Evolutionary conservation across 2,113 vertebrate species (phyloP).

Genomic region (Spea multiplicata): DNA sequence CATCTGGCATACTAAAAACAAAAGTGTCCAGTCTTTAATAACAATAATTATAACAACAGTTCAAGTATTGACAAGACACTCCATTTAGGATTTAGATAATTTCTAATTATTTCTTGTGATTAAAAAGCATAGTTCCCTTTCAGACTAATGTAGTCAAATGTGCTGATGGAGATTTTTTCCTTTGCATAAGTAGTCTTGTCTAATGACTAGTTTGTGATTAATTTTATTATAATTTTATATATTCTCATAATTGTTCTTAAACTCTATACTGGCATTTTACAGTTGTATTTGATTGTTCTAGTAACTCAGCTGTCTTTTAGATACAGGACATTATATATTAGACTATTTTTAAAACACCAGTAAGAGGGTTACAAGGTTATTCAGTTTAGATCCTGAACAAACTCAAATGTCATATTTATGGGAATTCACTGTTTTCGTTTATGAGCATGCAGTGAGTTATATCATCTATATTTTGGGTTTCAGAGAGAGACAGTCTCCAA

Average conservation of each 20-base stretch:
- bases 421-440: too few species aligned
- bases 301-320: too few species aligned
- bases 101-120: constrained; percentile 30
- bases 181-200: not conserved
- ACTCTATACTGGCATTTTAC: not conserved
- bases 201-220: not conserved
- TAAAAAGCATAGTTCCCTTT: constrained; percentile 1
- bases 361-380: too few species aligned
- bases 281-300: too few species aligned
- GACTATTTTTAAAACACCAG: too few species aligned
- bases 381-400: too few species aligned
- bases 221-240: not conserved
- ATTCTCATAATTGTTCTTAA: not conserved
- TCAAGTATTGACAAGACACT: constrained; percentile 16
- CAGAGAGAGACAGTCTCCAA: too few species aligned
- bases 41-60: constrained; percentile 24
- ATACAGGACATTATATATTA: too few species aligned
- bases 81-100: constrained; percentile 19
- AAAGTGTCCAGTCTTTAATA: constrained; percentile 24
- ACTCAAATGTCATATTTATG: too few species aligned
- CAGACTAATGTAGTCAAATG: not conserved
- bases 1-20: constrained; percentile 26
- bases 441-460: too few species aligned
- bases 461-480: too few species aligned
- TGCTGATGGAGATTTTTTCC: not conserved